Percentiles rank a stretch among this genome's conserved stretches.
Evolutionary conservation across 2,888 invertebrate species (phyloP).

Genomic region (Drosophila affinis): DNA sequence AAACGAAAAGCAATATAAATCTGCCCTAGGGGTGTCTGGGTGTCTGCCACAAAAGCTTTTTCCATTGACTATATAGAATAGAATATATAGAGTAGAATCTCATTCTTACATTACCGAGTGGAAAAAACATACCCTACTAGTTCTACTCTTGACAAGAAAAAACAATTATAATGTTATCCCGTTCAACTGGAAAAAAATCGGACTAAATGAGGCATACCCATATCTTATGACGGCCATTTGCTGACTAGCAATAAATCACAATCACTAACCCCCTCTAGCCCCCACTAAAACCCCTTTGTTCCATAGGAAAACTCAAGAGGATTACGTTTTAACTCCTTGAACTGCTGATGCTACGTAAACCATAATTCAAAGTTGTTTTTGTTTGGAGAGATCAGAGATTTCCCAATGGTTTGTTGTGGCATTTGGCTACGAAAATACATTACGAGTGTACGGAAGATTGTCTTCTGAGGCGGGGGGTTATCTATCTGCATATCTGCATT

Average conservation of each 20-base stretch:
- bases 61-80: too few species aligned
- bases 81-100: background rate
- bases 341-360: slow-evolving; percentile 6
- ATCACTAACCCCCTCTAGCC: background rate
- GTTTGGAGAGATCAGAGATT: slow-evolving; percentile 4
- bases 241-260: slow-evolving; percentile 16
- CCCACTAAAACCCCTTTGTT: too few species aligned
- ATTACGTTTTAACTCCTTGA: slow-evolving; percentile 30
- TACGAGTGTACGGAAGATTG: slow-evolving; percentile 6
- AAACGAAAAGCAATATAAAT: too few species aligned
- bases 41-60: too few species aligned
- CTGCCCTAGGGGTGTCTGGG: too few species aligned
- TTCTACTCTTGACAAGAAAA: background rate
- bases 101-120: background rate
- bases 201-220: too few species aligned
- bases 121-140: background rate
- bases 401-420: slow-evolving; percentile 7
- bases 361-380: slow-evolving; percentile 28
- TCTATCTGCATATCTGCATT: slow-evolving; percentile 33
- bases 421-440: slow-evolving; percentile 30
- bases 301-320: background rate
- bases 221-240: background rate
- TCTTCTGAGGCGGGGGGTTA: slow-evolving; percentile 24
- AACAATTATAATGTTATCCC: background rate
- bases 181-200: background rate